phyloP scores from a whole-genome alignment of 2,113 vertebrate genomes.

The Campylomormyrus numenius region DNA sequence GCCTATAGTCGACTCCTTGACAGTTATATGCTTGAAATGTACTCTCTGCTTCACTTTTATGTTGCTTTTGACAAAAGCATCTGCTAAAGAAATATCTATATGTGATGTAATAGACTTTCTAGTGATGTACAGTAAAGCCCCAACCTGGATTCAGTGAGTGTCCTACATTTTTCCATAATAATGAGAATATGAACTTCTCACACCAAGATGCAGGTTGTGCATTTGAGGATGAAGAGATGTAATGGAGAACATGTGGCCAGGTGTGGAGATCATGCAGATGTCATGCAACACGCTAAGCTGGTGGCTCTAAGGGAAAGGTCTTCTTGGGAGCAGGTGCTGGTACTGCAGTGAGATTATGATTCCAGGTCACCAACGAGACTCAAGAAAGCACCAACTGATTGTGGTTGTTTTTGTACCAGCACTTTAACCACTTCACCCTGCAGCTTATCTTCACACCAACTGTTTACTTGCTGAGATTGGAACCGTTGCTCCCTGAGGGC shows the following conservation, averaged over 20 bases:
- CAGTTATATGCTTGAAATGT: neutral
- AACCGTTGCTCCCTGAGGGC: neutral
- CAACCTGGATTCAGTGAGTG: neutral
- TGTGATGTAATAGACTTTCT: neutral
- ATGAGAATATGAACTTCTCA: neutral
- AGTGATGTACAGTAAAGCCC: neutral
- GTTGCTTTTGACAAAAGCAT: neutral
- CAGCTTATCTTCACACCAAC: neutral
- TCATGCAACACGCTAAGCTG: neutral
- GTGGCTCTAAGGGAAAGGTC: neutral
- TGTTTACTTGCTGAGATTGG: neutral
- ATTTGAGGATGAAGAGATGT: neutral
- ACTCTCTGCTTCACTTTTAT: neutral
- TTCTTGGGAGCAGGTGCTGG: neutral
- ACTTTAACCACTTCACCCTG: neutral
- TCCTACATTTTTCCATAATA: neutral
- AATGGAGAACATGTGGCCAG: neutral
- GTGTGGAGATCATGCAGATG: neutral
- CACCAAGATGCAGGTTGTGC: neutral
- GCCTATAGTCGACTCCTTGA: neutral
- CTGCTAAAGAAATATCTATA: neutral
- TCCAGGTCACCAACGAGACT: neutral
- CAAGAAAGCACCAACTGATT: neutral
- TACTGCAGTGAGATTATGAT: neutral
- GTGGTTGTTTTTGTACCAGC: neutral